Conservation (phyloP, 2,888 invertebrate genomes). For the Dioctria linearis region DNA sequence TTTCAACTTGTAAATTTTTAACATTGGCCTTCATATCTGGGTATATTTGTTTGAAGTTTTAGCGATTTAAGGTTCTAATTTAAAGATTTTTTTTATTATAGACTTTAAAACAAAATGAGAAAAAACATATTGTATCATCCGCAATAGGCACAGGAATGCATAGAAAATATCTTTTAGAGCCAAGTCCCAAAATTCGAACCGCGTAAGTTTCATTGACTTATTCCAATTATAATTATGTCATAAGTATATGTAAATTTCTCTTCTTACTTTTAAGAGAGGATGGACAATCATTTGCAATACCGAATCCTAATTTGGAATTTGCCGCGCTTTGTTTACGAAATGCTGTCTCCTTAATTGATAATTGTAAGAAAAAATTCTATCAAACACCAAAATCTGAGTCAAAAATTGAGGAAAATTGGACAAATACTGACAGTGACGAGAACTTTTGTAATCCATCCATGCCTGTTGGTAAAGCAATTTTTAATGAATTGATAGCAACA, state of each 20-base stretch:
- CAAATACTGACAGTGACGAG: slow-evolving; percentile 71
- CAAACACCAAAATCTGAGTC: not conserved
- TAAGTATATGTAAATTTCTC: slow-evolving; percentile 28
- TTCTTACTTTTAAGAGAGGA: slow-evolving; percentile 70
- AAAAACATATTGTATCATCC: slow-evolving; percentile 61
- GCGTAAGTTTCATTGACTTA: slow-evolving; percentile 62
- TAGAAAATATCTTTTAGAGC: slow-evolving; percentile 62
- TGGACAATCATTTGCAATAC: slow-evolving; percentile 87
- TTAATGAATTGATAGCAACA: slow-evolving; percentile 76
- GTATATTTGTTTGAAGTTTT: not conserved
- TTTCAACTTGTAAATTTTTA: too few relatives aligned
- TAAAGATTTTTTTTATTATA: slow-evolving; percentile 32
- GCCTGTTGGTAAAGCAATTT: slow-evolving; percentile 76
- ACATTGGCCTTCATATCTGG: too few relatives aligned
- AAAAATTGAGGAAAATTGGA: slow-evolving; percentile 61
- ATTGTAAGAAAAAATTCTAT: slow-evolving; percentile 58
- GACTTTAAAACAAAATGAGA: slow-evolving; percentile 60
- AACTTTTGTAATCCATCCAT: slow-evolving; percentile 74
- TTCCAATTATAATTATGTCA: too few relatives aligned
- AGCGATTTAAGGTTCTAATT: not conserved
- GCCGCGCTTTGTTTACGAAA: slow-evolving; percentile 90
- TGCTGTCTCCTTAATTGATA: slow-evolving; percentile 78
- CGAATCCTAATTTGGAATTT: slow-evolving; percentile 91
- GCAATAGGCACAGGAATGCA: slow-evolving; percentile 62
- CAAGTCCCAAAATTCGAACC: slow-evolving; percentile 61